These are phyloP conservation scores for Ptilodon capucinus DNA, from an alignment of 2,888 invertebrate genomes.

Conservation along the genomic window DNA sequence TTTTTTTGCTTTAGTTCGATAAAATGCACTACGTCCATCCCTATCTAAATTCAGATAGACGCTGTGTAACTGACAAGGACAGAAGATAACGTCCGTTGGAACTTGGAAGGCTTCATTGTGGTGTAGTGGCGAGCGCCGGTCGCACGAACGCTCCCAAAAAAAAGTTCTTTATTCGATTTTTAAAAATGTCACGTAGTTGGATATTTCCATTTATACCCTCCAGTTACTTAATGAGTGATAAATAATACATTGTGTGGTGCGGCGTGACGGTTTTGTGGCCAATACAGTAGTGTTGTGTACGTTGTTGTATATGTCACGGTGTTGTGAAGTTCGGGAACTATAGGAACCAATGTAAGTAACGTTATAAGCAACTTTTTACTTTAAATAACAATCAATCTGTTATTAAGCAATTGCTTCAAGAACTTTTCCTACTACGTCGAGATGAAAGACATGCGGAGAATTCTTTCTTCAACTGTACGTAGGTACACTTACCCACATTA, in stretches of 20 bases:
- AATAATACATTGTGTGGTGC: neutral
- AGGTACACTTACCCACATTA: too few relatives aligned
- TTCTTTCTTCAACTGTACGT: too few relatives aligned
- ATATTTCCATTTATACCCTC: too few relatives aligned
- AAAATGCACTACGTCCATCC: slow-evolving; percentile 29
- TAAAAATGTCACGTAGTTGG: slow-evolving; percentile 16
- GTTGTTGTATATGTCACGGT: neutral
- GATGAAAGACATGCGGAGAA: too few relatives aligned
- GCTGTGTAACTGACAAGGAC: slow-evolving; percentile 31
- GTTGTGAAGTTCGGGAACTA: neutral
- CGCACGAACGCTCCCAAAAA: slow-evolving; percentile 57
- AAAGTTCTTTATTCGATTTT: slow-evolving; percentile 15
- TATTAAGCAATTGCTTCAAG: too few relatives aligned
- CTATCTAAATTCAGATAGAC: slow-evolving; percentile 21
- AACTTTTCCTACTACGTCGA: too few relatives aligned
- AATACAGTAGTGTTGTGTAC: neutral
- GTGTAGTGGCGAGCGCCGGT: slow-evolving; percentile 46
- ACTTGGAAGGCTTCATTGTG: slow-evolving; percentile 35
- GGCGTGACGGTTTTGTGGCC: neutral
- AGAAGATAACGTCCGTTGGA: slow-evolving; percentile 30
- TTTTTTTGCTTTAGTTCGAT: slow-evolving; percentile 26
- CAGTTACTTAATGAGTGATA: too few relatives aligned
- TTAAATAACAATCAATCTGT: too few relatives aligned
- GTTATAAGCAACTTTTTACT: too few relatives aligned
- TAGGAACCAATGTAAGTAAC: neutral